Evolutionary conservation across 2,888 invertebrate genomes (phyloP).

Genomic region (Lordiphosa andalusiaca): DNA sequence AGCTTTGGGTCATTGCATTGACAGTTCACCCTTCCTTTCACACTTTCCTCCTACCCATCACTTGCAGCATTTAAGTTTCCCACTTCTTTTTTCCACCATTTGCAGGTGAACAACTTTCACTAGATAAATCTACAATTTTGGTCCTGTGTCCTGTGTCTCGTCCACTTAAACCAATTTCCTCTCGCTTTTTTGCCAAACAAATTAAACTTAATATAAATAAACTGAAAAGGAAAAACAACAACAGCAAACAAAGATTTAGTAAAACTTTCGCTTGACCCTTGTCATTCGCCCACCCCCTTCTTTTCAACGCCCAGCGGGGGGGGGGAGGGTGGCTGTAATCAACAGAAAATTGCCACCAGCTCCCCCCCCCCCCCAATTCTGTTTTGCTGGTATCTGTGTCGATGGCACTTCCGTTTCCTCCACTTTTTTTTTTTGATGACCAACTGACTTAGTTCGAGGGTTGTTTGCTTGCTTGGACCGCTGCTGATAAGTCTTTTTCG

Average conservation of each 20-base stretch:
- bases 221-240: constrained; percentile 25
- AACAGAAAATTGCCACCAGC: constrained; percentile 67
- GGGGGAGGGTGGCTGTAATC: constrained; percentile 50
- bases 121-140: constrained; percentile 36
- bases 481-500: constrained; percentile 31
- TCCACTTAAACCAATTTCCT: constrained; percentile 59
- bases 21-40: neutral
- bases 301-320: neutral
- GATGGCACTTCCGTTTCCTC: constrained; percentile 47
- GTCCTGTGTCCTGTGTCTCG: constrained; percentile 19
- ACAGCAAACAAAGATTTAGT: constrained; percentile 30
- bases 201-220: constrained; percentile 70
- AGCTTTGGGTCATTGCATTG: no score
- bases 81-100: constrained; percentile 15
- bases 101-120: constrained; percentile 51
- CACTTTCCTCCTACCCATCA: constrained; percentile 35
- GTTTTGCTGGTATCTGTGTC: constrained; percentile 30
- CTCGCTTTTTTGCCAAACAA: constrained; percentile 37
- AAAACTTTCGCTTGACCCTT: constrained; percentile 69
- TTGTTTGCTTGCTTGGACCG: constrained; percentile 34
- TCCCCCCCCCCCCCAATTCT: neutral
- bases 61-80: constrained; percentile 24
- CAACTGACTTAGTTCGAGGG: constrained; percentile 55
- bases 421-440: constrained; percentile 39
- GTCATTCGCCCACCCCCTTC: no score